Base-by-base conservation (phyloP, 2,113 vertebrate species). In the Lepus timidus region DNA sequence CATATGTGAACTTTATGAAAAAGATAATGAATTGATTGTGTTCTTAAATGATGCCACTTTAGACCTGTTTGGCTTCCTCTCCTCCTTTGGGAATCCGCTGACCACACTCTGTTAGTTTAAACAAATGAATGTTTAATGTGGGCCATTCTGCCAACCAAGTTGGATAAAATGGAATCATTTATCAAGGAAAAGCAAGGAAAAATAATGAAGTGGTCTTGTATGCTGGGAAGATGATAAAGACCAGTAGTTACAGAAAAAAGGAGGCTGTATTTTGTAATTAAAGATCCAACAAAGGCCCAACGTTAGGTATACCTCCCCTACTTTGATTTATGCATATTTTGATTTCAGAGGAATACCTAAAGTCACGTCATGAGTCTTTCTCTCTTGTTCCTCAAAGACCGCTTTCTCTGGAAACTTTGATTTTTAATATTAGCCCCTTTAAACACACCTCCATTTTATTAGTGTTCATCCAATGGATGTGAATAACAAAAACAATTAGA, bases 21-120 rank as follows among this genome's bases (percentile, higher is more conserved):
- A 98, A 98, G 93, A 97, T 98, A 98, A 98, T 97, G 93, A 98
- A 98, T 98, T 98, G 97, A 98, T 97, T 98, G 97, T 97, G 89
- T 97, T 98, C 96, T 94, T 97, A 98, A 98, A 98, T 0, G 79
- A 97, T 98, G 93, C 92, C 96, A 96, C 97, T 98, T 98, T 97
- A 96, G 95, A 97, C 91, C 83, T 98, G 96, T 98, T 98, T 98
- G 97, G 75, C 96, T 97, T 98, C 74, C 27, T 96, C 75, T 96
- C 49, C 90, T 98, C 97, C 92, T 94, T 0, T 0, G 90, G 96
- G 97, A 96, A 97, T 95, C 82, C 96, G 94, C 96, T 98, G 98
- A 98, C 86, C 96, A 98, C 95, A 98, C 93, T 96, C 96, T 97
- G 97, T 97, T 98, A 97, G 97, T 96, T 98, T 98, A 98, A 98